Conservation (phyloP, 1,140 invertebrate species). For the Papilio polyxenes region DNA sequence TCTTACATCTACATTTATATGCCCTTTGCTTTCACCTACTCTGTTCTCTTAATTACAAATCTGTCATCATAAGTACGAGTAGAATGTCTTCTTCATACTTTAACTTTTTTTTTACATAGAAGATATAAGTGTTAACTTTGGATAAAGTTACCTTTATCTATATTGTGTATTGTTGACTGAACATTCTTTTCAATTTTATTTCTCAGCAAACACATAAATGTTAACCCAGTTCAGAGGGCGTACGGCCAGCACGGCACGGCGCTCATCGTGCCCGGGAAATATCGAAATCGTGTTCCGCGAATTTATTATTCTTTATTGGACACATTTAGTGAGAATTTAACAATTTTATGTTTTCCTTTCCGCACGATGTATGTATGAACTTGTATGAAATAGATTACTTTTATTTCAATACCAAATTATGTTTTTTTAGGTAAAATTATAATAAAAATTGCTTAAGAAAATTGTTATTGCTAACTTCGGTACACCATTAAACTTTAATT, state of each 20-base stretch:
- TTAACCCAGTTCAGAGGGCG: conserved; percentile 28
- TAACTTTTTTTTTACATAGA: too few species aligned
- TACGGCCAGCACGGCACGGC: neutral
- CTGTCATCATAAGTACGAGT: too few species aligned
- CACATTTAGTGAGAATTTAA: neutral
- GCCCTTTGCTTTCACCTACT: too few species aligned
- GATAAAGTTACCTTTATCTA: neutral
- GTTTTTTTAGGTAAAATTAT: too few species aligned
- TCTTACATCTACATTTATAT: too few species aligned
- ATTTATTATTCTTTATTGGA: conserved; percentile 26
- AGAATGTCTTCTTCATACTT: too few species aligned
- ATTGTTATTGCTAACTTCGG: too few species aligned
- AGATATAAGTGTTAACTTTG: neutral
- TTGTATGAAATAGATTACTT: too few species aligned
- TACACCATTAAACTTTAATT: too few species aligned
- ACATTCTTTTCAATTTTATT: conserved; percentile 20
- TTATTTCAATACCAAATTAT: too few species aligned
- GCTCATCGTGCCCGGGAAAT: neutral
- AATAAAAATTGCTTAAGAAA: too few species aligned
- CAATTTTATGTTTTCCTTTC: neutral
- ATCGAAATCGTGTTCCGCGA: conserved; percentile 30
- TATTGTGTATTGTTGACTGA: neutral
- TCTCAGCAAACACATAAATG: conserved; percentile 34
- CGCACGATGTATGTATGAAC: neutral
- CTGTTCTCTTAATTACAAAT: too few species aligned